phyloP scores from a whole-genome alignment of 2,797 vertebrate species.

The Myioborus miniatus region DNA sequence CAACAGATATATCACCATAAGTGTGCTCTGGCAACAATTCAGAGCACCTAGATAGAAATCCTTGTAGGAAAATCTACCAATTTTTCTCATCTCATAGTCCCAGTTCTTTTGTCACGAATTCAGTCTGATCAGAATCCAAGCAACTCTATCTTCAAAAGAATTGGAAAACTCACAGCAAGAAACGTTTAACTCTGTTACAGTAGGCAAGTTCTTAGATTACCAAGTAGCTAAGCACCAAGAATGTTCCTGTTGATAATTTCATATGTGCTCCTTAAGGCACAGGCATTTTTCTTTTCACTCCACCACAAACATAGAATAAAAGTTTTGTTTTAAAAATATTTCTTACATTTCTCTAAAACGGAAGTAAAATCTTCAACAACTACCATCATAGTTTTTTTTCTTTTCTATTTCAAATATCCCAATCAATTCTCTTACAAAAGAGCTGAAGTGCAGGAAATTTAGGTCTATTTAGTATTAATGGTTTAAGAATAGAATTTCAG shows the following conservation, averaged over 20 bases:
- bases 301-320: background rate
- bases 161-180: background rate
- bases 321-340: background rate
- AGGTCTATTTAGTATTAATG: background rate
- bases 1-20: background rate
- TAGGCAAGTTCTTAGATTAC: background rate
- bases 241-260: background rate
- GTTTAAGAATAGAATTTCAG: background rate
- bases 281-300: background rate
- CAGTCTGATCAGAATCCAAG: background rate
- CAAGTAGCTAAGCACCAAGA: background rate
- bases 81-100: background rate
- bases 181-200: background rate
- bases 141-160: background rate
- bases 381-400: background rate
- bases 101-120: background rate
- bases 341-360: background rate
- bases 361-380: background rate
- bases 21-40: background rate
- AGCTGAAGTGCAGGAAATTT: background rate
- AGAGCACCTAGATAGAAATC: background rate
- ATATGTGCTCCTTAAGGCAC: background rate
- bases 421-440: background rate
- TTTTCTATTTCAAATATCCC: background rate
- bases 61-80: background rate